phyloP scores from a whole-genome alignment of 2,888 invertebrate species.

The Elegia similella region DNA sequence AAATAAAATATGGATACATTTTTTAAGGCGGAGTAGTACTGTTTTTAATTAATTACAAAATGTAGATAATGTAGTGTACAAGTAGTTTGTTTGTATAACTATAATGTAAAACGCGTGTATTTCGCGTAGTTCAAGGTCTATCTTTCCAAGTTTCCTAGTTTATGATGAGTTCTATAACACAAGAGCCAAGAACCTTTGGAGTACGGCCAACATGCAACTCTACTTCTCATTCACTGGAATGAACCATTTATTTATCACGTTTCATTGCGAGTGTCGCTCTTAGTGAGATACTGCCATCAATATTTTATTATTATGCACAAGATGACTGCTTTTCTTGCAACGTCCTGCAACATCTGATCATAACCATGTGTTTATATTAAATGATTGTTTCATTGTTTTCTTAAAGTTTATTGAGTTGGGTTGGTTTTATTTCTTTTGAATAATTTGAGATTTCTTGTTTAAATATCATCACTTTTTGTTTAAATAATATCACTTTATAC shows the following conservation, averaged over 20 bases:
- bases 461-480: background rate
- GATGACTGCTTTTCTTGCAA: conserved; percentile 9
- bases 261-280: background rate
- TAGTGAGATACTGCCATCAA: background rate
- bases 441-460: background rate
- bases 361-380: conserved; percentile 2
- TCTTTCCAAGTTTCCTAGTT: conserved; percentile 33
- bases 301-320: conserved; percentile 3
- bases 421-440: background rate
- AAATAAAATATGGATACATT: no score
- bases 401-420: conserved; percentile 1
- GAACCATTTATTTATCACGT: conserved; percentile 24
- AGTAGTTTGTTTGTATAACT: background rate
- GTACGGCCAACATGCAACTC: conserved; percentile 42
- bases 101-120: conserved; percentile 5
- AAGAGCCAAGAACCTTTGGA: conserved; percentile 56
- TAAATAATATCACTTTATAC: background rate
- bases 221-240: conserved; percentile 30
- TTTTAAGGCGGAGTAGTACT: no score
- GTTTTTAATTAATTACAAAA: background rate
- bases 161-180: conserved; percentile 40
- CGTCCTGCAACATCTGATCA: background rate
- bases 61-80: background rate
- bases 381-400: background rate
- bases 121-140: conserved; percentile 48